These are phyloP conservation scores for Pleuronectes platessa DNA, from an alignment of 2,113 vertebrate species.

Conservation along the genomic window DNA sequence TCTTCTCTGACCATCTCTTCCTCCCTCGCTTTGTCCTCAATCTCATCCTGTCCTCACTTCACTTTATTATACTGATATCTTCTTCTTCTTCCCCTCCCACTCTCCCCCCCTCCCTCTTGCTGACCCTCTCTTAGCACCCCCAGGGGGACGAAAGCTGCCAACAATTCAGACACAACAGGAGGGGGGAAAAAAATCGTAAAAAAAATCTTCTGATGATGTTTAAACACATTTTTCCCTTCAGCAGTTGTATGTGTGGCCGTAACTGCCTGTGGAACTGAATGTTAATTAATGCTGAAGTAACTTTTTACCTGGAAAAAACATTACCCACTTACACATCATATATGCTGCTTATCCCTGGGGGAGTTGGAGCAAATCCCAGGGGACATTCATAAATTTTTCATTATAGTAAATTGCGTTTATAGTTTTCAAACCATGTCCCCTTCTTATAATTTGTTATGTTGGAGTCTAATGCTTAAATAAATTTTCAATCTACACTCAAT, in stretches of 20 bases:
- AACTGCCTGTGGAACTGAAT: not conserved
- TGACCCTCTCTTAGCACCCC: constrained; percentile 66
- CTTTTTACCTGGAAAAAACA: not conserved
- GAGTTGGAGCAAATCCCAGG: too few relatives aligned
- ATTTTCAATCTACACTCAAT: too few relatives aligned
- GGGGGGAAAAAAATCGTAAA: not conserved
- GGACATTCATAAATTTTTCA: too few relatives aligned
- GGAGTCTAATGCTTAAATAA: too few relatives aligned
- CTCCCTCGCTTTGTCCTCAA: constrained; percentile 33
- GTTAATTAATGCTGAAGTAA: not conserved
- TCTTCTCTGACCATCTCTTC: not conserved
- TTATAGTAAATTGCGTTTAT: too few relatives aligned
- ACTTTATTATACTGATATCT: not conserved
- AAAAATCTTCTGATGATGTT: constrained; percentile 27
- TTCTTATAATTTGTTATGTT: too few relatives aligned
- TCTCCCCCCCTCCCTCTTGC: constrained; percentile 34
- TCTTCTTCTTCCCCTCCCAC: not conserved
- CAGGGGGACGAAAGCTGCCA: constrained; percentile 60
- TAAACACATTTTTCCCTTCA: constrained; percentile 7
- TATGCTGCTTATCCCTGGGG: too few relatives aligned
- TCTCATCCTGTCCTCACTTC: constrained; percentile 30
- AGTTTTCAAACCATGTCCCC: too few relatives aligned
- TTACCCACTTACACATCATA: not conserved
- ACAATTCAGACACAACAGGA: constrained; percentile 51
- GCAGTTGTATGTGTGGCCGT: not conserved